phyloP scores from a whole-genome alignment of 2,797 vertebrate species.

The Vultur gryphus region DNA sequence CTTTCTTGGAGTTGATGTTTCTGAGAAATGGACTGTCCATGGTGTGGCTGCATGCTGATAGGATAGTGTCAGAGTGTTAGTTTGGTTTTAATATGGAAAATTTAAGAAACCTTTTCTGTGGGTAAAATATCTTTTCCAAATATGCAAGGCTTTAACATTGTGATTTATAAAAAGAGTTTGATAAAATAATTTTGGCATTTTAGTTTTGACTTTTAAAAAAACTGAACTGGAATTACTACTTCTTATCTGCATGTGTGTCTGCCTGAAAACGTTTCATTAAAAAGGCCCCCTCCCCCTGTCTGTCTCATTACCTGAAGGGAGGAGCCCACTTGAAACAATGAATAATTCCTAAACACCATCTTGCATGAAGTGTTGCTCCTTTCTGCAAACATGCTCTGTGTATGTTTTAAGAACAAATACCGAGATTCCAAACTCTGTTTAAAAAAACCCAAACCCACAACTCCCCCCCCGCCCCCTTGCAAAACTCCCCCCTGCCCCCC shows the following conservation, averaged over 20 bases:
- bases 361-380: not conserved
- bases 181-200: not conserved
- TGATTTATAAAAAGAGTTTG: not conserved
- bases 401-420: not conserved
- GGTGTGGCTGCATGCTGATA: not conserved
- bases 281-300: not conserved
- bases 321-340: not conserved
- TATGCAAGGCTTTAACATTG: not conserved
- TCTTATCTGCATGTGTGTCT: not conserved
- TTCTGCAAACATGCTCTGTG: not conserved
- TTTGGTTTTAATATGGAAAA: not conserved
- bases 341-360: not conserved
- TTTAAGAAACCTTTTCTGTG: not conserved
- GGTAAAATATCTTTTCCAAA: not conserved
- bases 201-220: not conserved
- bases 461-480: not conserved
- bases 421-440: not conserved
- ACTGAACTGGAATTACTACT: not conserved
- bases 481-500: no score
- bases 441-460: not conserved
- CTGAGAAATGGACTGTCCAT: not conserved
- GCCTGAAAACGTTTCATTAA: not conserved
- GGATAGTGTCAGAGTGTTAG: not conserved
- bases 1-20: conserved; percentile 43
- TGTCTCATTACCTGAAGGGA: not conserved